Base-by-base conservation (phyloP, 2,888 invertebrate species). In the Euclidia mi region DNA sequence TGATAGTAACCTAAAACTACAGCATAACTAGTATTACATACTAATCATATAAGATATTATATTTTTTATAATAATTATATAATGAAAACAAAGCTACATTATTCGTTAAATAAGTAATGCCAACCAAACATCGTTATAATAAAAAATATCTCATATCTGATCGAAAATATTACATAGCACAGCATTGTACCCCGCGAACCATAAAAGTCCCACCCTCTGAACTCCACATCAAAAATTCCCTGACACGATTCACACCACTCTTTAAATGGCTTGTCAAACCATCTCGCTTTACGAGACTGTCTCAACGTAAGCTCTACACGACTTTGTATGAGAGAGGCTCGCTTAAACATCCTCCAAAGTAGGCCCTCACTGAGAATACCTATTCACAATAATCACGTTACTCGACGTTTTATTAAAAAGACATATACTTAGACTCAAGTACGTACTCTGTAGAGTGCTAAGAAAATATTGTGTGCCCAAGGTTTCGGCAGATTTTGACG, bases 261-360 rank as follows among this genome's bases (percentile, higher is more conserved):
- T 64, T 66, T 63, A 65, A 52, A 72, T 74, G 61, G 75, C 71
- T 74, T 74, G 75, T 71, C 72, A 71, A 71, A 75, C 68, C 71
- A 64, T 61, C 55, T 40, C 60, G 47, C 42, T 71, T 74, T 74
- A 71, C 75, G 71, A 74, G 48, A 65, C 41, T 55, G 59, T 65
- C 62, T 62, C 28, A 34, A 49, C 56, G 55, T 70, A 57, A 68
- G 65, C 68, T 48, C 48, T 61, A 67, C 59, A 67, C 35, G 52
- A 40, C 56, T 37, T 46, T 51, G 61, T 56, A 42, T 38, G 38
- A 15, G 18, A 34, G 20, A 34, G 49, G 49, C 34, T 40, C 44
- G 20, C 18, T 46, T 46, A 32, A 45, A 56, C 56, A 45, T 49
- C 47, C 12, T 56, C 40, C 34, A 37, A 45, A 20, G 56, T 45